Percentiles rank a stretch among this genome's conserved stretches.
These are phyloP conservation scores for Mobula hypostoma DNA, from an alignment of 2,113 vertebrate species.

Conservation along the genomic window DNA sequence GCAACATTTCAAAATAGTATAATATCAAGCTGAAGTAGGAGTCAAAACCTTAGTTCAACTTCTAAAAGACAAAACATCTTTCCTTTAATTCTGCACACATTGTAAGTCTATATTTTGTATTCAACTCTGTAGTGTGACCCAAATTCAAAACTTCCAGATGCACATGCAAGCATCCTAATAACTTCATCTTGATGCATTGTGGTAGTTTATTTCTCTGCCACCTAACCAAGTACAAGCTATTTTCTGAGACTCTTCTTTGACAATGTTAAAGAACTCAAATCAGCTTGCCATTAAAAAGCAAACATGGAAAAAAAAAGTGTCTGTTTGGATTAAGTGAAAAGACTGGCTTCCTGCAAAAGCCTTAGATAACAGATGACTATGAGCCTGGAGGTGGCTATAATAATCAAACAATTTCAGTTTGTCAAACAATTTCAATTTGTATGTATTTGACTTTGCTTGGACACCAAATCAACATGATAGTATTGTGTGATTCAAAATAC, in stretches of 20 bases:
- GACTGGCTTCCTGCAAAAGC: not conserved
- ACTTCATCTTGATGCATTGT: not conserved
- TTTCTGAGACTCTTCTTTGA: not conserved
- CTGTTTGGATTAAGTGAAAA: slow-evolving; percentile 1
- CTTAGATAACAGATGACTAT: not conserved
- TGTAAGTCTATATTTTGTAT: no score
- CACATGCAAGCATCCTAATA: no score
- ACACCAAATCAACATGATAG: not conserved
- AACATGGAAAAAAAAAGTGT: not conserved
- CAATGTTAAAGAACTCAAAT: not conserved
- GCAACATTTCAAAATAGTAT: no score
- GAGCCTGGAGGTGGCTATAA: not conserved
- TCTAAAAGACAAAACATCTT: no score
- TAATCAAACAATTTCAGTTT: not conserved
- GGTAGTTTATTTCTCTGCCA: not conserved
- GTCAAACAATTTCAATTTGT: not conserved
- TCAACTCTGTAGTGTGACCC: no score
- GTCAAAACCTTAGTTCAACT: no score
- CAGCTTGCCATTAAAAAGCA: not conserved
- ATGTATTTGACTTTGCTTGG: not conserved
- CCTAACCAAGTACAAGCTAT: not conserved
- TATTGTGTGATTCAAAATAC: not conserved
- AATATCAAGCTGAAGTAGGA: no score
- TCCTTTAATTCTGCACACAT: no score
- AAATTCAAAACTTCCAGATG: no score